A percentile compares a stretch with the other conserved stretches of the same genome.
Conservation (phyloP, 1,140 invertebrate species). For the Acarapis woodi region DNA sequence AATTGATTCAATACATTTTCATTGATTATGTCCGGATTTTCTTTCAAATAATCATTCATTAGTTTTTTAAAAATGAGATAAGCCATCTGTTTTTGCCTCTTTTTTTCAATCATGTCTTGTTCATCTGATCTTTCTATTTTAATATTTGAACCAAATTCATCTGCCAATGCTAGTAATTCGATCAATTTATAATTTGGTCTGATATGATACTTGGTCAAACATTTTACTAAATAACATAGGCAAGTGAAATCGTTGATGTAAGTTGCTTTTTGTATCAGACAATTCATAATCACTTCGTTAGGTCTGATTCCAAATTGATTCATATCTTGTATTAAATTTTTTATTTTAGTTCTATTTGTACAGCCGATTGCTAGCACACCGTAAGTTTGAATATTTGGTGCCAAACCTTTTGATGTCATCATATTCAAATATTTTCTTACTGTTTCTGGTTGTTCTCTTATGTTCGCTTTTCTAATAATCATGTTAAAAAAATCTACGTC, state of each 20-base stretch:
- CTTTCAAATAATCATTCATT: no score
- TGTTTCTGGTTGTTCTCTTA: slow-evolving; percentile 28
- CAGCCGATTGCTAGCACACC: slow-evolving; percentile 52
- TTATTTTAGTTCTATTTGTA: slow-evolving; percentile 24
- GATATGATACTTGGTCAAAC: slow-evolving; percentile 24
- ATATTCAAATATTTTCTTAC: slow-evolving; percentile 31
- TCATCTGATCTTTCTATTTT: not conserved
- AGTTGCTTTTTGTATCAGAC: slow-evolving; percentile 31
- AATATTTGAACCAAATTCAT: not conserved
- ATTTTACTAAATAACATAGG: slow-evolving; percentile 31
- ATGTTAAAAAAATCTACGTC: slow-evolving; percentile 60
- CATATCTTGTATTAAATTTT: slow-evolving; percentile 34
- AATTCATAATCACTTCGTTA: slow-evolving; percentile 36
- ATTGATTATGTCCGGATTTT: no score
- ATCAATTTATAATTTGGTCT: slow-evolving; percentile 20
- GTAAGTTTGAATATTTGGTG: slow-evolving; percentile 48
- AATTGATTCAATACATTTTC: no score
- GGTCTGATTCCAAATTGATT: slow-evolving; percentile 26
- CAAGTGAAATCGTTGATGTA: slow-evolving; percentile 27
- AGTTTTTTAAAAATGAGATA: no score
- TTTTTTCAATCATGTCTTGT: not conserved
- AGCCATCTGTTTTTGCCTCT: no score
- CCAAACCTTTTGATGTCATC: slow-evolving; percentile 27
- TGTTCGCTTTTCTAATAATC: slow-evolving; percentile 43
- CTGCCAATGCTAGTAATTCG: slow-evolving; percentile 1